phyloP scores from a whole-genome alignment of 2,888 invertebrate species.

The Limulus polyphemus region DNA sequence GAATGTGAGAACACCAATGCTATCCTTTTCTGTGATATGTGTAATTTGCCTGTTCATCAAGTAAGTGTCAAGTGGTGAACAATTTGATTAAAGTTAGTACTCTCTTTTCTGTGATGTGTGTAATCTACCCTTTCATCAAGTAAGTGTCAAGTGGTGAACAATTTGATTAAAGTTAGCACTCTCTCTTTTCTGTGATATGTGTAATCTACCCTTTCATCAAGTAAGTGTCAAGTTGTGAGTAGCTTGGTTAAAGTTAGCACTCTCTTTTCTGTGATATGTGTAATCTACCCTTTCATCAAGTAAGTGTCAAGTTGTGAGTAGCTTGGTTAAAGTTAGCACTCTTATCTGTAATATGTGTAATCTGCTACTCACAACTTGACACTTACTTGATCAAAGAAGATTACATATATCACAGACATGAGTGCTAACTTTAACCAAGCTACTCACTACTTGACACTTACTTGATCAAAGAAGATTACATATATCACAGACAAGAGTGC shows the following conservation, averaged over 20 bases:
- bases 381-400: constrained; percentile 11
- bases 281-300: too few species aligned
- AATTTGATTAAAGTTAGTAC: constrained; percentile 7
- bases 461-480: too few species aligned
- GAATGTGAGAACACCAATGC: constrained; percentile 98
- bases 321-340: neutral
- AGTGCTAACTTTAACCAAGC: neutral
- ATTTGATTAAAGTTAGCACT: constrained; percentile 1
- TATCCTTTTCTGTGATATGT: constrained; percentile 98
- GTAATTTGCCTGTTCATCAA: constrained; percentile 96
- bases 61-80: constrained; percentile 26
- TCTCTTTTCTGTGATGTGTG: neutral
- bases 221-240: too few species aligned
- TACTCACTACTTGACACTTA: too few species aligned
- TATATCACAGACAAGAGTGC: constrained; percentile 42
- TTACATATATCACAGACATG: neutral
- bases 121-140: constrained; percentile 60
- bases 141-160: constrained; percentile 19
- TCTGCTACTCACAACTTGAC: constrained; percentile 53
- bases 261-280: constrained; percentile 42
- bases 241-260: too few species aligned
- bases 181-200: neutral
- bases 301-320: too few species aligned
- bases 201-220: too few species aligned
- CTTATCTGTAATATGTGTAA: neutral